Conservation (phyloP, 1,140 invertebrate genomes). For the Fopius arisanus region DNA sequence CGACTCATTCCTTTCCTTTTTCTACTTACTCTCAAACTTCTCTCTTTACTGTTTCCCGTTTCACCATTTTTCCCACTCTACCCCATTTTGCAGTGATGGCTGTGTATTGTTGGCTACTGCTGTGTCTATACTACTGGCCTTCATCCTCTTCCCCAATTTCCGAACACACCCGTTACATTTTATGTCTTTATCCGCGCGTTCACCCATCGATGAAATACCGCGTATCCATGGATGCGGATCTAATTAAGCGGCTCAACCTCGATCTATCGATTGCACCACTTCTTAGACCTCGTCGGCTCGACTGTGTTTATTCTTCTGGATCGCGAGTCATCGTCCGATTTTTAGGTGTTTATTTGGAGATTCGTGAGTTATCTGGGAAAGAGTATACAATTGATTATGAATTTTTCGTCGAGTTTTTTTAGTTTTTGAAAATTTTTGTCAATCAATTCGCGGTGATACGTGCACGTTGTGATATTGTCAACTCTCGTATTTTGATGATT, state of each 20-base stretch:
- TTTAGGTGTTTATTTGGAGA: not conserved
- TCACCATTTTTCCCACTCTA: constrained; percentile 12
- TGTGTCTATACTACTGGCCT: not conserved
- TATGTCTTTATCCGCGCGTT: constrained; percentile 56
- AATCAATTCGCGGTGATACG: too few relatives aligned
- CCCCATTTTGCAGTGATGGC: not conserved
- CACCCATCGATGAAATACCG: constrained; percentile 46
- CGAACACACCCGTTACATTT: constrained; percentile 52
- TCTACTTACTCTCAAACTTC: not conserved
- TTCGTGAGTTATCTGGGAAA: not conserved
- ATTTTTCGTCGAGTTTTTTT: too few relatives aligned
- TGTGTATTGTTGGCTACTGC: not conserved
- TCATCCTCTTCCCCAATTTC: not conserved
- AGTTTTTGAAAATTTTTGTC: too few relatives aligned
- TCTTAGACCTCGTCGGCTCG: not conserved
- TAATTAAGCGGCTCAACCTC: constrained; percentile 17
- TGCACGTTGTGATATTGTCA: too few relatives aligned
- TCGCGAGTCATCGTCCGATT: not conserved
- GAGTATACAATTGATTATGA: too few relatives aligned
- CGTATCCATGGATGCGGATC: constrained; percentile 25
- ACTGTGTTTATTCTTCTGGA: not conserved
- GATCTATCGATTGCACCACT: not conserved
- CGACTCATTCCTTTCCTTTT: constrained; percentile 15
- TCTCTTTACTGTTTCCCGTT: not conserved
- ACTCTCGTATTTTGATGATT: too few relatives aligned